phyloP scores from a whole-genome alignment of 2,888 invertebrate species.

The Prosapia bicincta region DNA sequence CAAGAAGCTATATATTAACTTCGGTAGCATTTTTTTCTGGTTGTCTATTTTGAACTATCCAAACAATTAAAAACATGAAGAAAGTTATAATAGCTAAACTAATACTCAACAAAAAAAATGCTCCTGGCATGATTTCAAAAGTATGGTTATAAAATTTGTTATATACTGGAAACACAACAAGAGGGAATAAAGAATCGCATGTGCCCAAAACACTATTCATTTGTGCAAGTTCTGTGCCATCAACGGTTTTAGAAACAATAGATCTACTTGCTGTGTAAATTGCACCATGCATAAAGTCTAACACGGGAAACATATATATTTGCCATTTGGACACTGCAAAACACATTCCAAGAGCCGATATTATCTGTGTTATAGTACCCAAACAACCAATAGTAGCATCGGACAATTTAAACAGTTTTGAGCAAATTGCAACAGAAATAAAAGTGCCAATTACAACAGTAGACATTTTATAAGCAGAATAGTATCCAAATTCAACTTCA shows the following conservation, averaged over 20 bases:
- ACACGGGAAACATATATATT: constrained; percentile 26
- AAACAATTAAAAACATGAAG: neutral
- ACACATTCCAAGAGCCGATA: constrained; percentile 27
- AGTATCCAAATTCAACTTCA: constrained; percentile 32
- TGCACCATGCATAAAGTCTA: constrained; percentile 31
- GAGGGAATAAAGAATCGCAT: constrained; percentile 30
- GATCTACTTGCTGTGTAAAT: constrained; percentile 28
- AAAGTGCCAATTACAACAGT: constrained; percentile 32
- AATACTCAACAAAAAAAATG: constrained; percentile 32
- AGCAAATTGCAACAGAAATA: constrained; percentile 30
- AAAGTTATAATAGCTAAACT: constrained; percentile 13
- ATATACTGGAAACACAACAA: constrained; percentile 32
- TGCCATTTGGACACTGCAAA: constrained; percentile 29
- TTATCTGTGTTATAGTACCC: constrained; percentile 26
- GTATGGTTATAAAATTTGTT: constrained; percentile 31
- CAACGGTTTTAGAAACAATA: constrained; percentile 31
- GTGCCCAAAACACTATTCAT: constrained; percentile 24
- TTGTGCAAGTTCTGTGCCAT: constrained; percentile 27
- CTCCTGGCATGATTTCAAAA: constrained; percentile 28
- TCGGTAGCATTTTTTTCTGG: neutral
- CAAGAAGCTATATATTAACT: neutral
- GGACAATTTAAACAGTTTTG: constrained; percentile 25
- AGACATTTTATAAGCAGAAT: constrained; percentile 33
- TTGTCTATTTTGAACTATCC: neutral
- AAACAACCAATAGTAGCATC: constrained; percentile 30